Percentiles rank a stretch among this genome's conserved stretches.
These are phyloP conservation scores for Nesoenas mayeri DNA, from an alignment of 2,113 vertebrate species.

Conservation along the genomic window DNA sequence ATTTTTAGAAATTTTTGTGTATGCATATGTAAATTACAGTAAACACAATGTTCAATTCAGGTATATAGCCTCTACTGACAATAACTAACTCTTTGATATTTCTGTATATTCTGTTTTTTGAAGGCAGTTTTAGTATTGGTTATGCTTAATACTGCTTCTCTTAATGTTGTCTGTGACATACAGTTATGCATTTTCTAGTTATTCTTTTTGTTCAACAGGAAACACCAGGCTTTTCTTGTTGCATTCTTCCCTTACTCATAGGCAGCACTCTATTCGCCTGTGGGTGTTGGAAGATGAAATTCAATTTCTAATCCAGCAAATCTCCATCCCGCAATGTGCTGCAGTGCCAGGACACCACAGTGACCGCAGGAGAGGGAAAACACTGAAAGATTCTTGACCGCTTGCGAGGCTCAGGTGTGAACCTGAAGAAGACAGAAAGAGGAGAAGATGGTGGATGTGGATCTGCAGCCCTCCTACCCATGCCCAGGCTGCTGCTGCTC, in stretches of 20 bases:
- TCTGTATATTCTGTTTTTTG: neutral
- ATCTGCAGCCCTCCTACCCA: neutral
- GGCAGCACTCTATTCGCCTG: rapidly evolving
- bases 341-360: neutral
- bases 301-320: neutral
- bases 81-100: neutral
- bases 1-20: neutral
- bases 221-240: neutral
- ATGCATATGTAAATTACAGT: neutral
- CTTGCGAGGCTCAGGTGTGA: neutral
- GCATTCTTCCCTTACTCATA: neutral
- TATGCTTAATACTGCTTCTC: neutral
- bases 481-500: neutral
- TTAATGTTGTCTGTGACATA: neutral
- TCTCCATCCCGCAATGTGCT: neutral
- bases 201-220: neutral
- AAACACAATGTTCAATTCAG: neutral
- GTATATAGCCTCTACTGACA: neutral
- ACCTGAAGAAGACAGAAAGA: neutral
- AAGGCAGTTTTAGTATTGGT: neutral
- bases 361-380: neutral
- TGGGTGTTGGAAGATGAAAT: neutral
- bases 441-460: neutral
- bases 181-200: neutral
- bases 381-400: neutral